These are phyloP conservation scores for Tenualosa ilisha DNA, from an alignment of 2,797 vertebrate species.

Conservation along the genomic window DNA sequence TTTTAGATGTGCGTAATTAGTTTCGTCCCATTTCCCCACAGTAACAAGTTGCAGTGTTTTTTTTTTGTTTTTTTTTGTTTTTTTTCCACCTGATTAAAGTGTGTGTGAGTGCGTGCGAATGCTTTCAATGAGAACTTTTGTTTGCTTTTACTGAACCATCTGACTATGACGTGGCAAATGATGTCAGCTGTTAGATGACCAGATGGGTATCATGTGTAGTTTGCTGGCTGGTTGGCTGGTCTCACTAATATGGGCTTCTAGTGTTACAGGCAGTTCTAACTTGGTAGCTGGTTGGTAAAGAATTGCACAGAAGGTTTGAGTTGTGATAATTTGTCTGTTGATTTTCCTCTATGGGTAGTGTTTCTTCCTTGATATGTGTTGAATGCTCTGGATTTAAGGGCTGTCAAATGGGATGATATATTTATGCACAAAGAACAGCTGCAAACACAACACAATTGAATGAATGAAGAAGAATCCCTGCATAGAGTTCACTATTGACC, in stretches of 20 bases:
- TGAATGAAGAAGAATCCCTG: background rate
- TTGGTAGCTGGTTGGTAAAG: background rate
- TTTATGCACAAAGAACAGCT: constrained; percentile 11
- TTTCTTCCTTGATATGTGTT: background rate
- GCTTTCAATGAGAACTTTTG: background rate
- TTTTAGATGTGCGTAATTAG: no score
- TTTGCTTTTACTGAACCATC: background rate
- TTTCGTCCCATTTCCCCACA: background rate
- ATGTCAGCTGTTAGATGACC: background rate
- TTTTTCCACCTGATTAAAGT: background rate
- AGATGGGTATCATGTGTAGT: background rate
- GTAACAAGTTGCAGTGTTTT: no score
- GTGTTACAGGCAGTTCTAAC: background rate
- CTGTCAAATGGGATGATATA: no score
- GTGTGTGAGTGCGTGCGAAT: background rate
- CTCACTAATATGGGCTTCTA: background rate
- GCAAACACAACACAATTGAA: background rate
- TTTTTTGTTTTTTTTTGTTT: background rate
- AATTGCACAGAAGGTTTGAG: background rate
- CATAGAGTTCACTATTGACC: background rate
- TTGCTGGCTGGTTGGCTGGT: background rate
- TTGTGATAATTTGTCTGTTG: background rate
- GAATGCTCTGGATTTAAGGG: background rate
- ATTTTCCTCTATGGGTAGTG: background rate
- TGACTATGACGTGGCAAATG: background rate